Conservation (phyloP, 2,797 vertebrate species). For the Propithecus perrieri region DNA sequence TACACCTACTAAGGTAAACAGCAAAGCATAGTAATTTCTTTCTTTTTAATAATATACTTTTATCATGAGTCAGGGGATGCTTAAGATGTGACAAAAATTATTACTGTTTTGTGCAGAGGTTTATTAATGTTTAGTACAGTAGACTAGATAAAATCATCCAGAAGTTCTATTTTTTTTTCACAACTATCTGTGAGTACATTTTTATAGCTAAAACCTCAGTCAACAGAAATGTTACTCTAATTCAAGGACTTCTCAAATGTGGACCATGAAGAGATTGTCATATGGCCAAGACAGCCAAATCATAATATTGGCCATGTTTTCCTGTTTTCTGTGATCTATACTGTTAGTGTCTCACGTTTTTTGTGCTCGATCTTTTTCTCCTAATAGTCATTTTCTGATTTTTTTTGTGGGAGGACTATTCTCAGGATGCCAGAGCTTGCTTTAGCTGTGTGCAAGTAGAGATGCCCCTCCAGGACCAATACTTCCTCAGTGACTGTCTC, state of each 20-base stretch:
- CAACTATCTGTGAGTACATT: fast-evolving
- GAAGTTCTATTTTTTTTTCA: neutral
- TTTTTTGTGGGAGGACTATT: neutral
- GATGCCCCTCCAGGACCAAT: fast-evolving
- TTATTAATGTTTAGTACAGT: neutral
- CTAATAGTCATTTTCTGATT: neutral
- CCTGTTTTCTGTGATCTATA: neutral
- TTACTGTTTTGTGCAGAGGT: neutral
- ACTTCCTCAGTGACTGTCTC: neutral
- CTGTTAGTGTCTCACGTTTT: neutral
- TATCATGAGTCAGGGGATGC: neutral
- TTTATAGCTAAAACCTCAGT: neutral
- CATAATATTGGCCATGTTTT: neutral
- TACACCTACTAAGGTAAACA: neutral
- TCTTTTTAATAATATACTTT: neutral
- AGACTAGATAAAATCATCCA: neutral
- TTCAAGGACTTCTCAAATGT: neutral
- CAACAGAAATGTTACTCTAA: neutral
- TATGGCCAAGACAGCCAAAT: neutral
- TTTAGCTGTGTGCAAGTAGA: fast-evolving
- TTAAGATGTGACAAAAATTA: neutral
- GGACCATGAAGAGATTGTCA: neutral
- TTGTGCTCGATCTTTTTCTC: no score
- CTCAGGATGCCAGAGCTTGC: no score
- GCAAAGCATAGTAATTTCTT: neutral